Percentiles rank a stretch among this genome's conserved stretches.
phyloP scores from a whole-genome alignment of 1,140 invertebrate genomes.

The Bradysia coprophila region DNA sequence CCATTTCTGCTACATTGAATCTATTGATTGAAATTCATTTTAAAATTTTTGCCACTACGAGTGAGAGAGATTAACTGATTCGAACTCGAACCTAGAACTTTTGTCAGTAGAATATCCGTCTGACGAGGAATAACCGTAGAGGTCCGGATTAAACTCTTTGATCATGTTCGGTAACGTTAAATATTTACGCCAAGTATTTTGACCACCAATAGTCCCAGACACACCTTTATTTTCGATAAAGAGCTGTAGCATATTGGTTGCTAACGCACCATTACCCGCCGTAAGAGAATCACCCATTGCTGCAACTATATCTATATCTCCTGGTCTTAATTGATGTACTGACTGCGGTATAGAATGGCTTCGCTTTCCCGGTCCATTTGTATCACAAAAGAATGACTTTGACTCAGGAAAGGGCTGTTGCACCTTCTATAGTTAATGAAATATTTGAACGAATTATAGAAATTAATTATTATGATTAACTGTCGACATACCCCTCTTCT shows the following conservation, averaged over 20 bases:
- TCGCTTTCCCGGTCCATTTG: constrained; percentile 20
- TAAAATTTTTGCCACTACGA: no score
- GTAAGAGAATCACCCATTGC: constrained; percentile 52
- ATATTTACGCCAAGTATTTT: constrained; percentile 34
- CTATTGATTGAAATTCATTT: no score
- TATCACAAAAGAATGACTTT: constrained; percentile 15
- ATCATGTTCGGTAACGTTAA: constrained; percentile 36
- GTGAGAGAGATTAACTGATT: no score
- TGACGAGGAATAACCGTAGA: constrained; percentile 33
- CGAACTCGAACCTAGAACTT: constrained; percentile 3
- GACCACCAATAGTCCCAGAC: constrained; percentile 30
- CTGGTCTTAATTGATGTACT: constrained; percentile 37
- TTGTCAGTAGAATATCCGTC: constrained; percentile 25
- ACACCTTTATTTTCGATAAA: constrained; percentile 29
- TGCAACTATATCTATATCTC: constrained; percentile 48
- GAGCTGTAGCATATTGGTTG: constrained; percentile 24
- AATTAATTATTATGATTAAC: neutral
- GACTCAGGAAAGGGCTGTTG: constrained; percentile 1
- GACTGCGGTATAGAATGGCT: constrained; percentile 23
- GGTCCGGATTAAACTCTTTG: constrained; percentile 41
- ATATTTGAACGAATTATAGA: neutral
- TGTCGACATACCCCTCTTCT: neutral
- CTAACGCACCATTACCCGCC: constrained; percentile 36
- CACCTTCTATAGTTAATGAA: constrained; percentile 2
- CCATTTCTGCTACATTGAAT: constrained; percentile 41